These are phyloP conservation scores for Coracias cyanogaster DNA, from an alignment of 2,797 vertebrate genomes.

Conservation along the genomic window DNA sequence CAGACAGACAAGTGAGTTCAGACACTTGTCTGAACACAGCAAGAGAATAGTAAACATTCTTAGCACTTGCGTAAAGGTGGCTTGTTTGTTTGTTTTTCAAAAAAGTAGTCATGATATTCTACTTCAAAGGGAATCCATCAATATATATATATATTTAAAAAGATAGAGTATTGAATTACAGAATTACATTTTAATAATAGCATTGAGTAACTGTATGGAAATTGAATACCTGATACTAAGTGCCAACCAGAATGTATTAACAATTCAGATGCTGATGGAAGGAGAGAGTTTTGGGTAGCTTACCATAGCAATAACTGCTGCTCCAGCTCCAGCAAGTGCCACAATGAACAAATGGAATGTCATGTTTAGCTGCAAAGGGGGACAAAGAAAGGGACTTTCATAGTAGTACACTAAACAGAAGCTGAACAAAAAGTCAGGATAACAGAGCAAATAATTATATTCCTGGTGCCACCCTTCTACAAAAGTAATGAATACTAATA, in stretches of 20 bases:
- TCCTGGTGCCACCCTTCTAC: background rate
- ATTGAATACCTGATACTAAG: background rate
- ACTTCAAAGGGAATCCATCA: background rate
- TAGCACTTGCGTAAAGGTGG: background rate
- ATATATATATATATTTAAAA: background rate
- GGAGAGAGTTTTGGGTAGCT: conserved; percentile 49
- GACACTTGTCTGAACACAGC: background rate
- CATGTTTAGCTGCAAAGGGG: conserved; percentile 91
- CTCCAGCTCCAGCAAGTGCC: conserved; percentile 95
- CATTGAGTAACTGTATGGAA: background rate
- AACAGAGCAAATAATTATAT: background rate
- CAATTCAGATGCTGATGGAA: background rate
- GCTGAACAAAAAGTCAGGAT: background rate
- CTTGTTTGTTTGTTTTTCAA: background rate
- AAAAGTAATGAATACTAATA: background rate
- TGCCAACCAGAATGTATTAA: background rate
- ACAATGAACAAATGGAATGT: conserved; percentile 99
- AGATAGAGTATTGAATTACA: background rate
- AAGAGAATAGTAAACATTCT: background rate
- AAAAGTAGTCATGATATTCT: background rate
- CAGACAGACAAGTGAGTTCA: background rate
- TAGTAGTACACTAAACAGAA: background rate
- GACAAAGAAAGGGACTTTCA: conserved; percentile 6
- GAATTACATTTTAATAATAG: background rate
- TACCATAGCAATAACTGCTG: conserved; percentile 98